Evolutionary conservation across 2,797 vertebrate genomes (phyloP).

Genomic region (Acipenser oxyrinchus): DNA sequence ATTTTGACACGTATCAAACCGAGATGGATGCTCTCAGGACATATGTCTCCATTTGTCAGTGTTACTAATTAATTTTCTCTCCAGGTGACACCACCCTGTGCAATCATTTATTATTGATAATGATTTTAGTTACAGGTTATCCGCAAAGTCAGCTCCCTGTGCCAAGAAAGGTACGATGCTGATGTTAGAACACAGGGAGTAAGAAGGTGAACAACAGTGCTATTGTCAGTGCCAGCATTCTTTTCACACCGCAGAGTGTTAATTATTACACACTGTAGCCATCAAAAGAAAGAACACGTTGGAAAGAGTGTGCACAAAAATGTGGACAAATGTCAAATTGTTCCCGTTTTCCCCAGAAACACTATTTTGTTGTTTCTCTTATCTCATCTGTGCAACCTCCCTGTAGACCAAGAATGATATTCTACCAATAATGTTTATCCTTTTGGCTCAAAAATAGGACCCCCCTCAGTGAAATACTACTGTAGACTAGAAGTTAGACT

Average conservation of each 20-base stretch:
- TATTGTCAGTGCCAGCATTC: constrained; percentile 57
- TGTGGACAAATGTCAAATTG: constrained; percentile 58
- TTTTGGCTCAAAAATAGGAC: too few relatives aligned
- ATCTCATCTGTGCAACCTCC: constrained; percentile 20
- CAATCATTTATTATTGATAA: constrained; percentile 47
- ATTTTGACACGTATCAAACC: constrained; percentile 34
- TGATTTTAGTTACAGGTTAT: constrained; percentile 56
- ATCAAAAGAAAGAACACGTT: constrained; percentile 43
- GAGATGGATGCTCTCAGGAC: constrained; percentile 9
- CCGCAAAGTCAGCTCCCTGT: constrained; percentile 45
- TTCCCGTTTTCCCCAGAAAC: constrained; percentile 38
- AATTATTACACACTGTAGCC: constrained; percentile 71
- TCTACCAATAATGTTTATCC: too few relatives aligned
- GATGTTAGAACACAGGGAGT: constrained; percentile 38
- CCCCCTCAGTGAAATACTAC: too few relatives aligned
- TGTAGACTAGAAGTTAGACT: too few relatives aligned
- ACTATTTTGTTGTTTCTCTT: constrained; percentile 36
- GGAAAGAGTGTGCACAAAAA: constrained; percentile 45
- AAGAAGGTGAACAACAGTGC: constrained; percentile 55
- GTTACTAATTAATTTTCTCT: constrained; percentile 53
- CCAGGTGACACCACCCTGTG: constrained; percentile 38
- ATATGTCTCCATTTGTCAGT: constrained; percentile 35
- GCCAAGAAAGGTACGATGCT: constrained; percentile 50
- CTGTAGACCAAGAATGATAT: background rate
- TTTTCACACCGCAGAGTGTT: constrained; percentile 70